Percentiles rank a stretch among this genome's conserved stretches.
Evolutionary conservation across 2,888 invertebrate genomes (phyloP).

Genomic region (Leucophenga maculata): DNA sequence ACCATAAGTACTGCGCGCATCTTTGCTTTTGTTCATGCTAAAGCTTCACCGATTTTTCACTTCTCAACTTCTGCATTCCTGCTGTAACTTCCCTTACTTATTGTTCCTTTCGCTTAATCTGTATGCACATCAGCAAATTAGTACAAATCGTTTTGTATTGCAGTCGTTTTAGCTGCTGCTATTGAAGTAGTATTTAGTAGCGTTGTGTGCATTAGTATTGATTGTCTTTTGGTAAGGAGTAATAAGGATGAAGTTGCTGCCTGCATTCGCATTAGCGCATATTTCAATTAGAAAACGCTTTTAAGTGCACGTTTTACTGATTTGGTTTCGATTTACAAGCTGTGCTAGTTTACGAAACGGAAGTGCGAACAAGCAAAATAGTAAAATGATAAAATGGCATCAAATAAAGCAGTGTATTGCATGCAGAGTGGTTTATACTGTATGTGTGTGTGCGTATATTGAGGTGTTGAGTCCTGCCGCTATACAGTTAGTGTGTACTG

Average conservation of each 20-base stretch:
- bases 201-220: background rate
- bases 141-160: conserved; percentile 51
- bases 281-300: conserved; percentile 19
- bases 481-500: background rate
- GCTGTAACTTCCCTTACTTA: no score
- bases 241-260: no score
- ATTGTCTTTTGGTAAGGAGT: background rate
- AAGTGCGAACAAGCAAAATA: background rate
- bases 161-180: conserved; percentile 35
- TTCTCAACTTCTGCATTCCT: no score
- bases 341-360: background rate
- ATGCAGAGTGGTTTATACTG: background rate
- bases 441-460: background rate
- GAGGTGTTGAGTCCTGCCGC: background rate
- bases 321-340: conserved; percentile 14
- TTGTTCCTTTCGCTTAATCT: conserved; percentile 39
- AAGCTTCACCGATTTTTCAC: no score
- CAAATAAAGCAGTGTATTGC: background rate
- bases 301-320: conserved; percentile 5
- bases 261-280: background rate
- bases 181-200: no score
- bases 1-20: conserved; percentile 49
- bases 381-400: background rate
- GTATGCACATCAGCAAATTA: conserved; percentile 59
- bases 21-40: no score